Percentiles rank a stretch among this genome's conserved stretches.
These are phyloP conservation scores for Alviniconcha strummeri DNA, from an alignment of 2,888 invertebrate genomes.

Conservation along the genomic window DNA sequence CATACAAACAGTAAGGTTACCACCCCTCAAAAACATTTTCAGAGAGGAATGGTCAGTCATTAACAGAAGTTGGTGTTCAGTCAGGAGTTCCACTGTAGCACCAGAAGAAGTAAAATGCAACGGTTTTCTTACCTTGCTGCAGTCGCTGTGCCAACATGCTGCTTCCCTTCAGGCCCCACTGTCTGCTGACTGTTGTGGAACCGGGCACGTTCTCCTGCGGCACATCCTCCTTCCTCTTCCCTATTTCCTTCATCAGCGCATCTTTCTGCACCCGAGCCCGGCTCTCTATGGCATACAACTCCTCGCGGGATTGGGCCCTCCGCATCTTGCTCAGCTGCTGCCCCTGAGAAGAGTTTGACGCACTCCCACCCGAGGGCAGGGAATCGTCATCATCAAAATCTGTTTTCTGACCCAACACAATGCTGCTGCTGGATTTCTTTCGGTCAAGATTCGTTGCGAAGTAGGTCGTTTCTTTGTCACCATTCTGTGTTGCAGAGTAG, in stretches of 20 bases:
- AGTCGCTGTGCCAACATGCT: conserved; percentile 22
- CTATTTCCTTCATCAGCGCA: conserved; percentile 20
- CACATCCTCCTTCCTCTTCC: background rate
- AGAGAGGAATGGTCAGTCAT: too few species aligned
- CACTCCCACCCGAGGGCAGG: background rate
- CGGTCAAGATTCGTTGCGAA: conserved; percentile 24
- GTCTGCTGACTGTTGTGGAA: background rate
- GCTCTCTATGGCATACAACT: conserved; percentile 23
- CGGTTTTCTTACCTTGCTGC: conserved; percentile 18
- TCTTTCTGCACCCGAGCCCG: conserved; percentile 17
- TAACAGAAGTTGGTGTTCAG: too few species aligned
- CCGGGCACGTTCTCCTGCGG: background rate
- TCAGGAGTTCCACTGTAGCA: too few species aligned
- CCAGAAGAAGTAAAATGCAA: background rate
- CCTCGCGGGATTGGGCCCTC: conserved; percentile 20
- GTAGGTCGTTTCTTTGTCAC: background rate
- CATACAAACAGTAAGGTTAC: too few species aligned
- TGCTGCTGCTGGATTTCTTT: conserved; percentile 31
- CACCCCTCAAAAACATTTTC: too few species aligned
- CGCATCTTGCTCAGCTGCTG: conserved; percentile 1
- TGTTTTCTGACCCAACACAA: conserved; percentile 14
- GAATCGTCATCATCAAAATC: conserved; percentile 13
- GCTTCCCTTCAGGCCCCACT: conserved; percentile 18
- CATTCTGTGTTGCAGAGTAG: background rate
- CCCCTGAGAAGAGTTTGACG: background rate